Percentiles rank a stretch among this genome's conserved stretches.
Conservation (phyloP, 2,888 invertebrate genomes). For the Caenorhabditis becei region DNA sequence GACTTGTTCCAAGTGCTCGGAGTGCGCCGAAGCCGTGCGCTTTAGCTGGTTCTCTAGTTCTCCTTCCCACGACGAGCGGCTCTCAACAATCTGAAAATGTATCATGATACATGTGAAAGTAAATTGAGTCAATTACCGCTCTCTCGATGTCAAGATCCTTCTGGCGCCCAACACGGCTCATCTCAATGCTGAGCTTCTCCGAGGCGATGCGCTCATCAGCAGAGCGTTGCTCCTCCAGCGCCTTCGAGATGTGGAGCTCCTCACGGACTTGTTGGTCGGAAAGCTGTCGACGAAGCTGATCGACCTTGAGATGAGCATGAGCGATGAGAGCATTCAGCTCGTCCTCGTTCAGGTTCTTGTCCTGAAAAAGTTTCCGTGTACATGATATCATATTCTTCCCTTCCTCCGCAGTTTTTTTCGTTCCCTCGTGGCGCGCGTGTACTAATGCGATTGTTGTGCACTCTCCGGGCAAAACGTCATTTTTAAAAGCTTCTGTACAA, state of each 20-base stretch:
- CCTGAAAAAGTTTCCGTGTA: conserved; percentile 62
- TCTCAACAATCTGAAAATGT: conserved; percentile 55
- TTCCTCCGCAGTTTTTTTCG: background rate
- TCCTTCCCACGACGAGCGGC: conserved; percentile 82
- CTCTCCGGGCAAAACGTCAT: too few species aligned
- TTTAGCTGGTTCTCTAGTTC: conserved; percentile 89
- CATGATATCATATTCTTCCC: too few species aligned
- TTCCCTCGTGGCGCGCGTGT: too few species aligned
- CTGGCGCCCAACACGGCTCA: conserved; percentile 83
- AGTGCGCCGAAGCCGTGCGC: conserved; percentile 90
- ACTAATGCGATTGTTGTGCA: too few species aligned
- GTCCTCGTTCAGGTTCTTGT: conserved; percentile 84
- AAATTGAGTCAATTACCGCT: conserved; percentile 59
- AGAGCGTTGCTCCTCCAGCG: conserved; percentile 85
- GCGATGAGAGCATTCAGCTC: conserved; percentile 89
- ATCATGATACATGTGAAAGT: background rate
- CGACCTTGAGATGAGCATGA: conserved; percentile 88
- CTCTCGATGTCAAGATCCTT: conserved; percentile 72
- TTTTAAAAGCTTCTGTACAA: background rate
- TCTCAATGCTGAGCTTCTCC: conserved; percentile 86
- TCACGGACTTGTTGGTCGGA: conserved; percentile 87
- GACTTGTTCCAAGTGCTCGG: conserved; percentile 85
- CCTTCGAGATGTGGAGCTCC: conserved; percentile 86
- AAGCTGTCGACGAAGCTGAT: conserved; percentile 87
- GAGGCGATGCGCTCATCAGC: conserved; percentile 85